Evolutionary conservation across 1,140 invertebrate species (phyloP), one percentile per base, ranked within the genome.

Genomic region (Cyclargus thomasi): DNA sequence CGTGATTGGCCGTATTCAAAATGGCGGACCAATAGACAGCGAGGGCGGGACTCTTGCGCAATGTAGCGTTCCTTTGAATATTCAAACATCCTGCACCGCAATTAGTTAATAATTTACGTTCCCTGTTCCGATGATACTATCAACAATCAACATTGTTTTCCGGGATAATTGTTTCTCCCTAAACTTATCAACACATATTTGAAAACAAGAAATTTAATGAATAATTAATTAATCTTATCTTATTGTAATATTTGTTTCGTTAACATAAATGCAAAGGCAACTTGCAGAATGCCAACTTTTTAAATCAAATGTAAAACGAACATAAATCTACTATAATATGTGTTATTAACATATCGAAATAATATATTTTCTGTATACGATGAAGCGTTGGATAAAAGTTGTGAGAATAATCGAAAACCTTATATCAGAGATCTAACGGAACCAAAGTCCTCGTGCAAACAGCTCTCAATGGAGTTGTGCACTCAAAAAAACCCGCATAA

Each of bases 21-120:
- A 76, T 74, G 80, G 74, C 72, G 70, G 74, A 70, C 87, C 87
- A 90, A 90, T 90, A 70, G 79, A 69, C 71, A 74, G 14, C 55
- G 73, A 75, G 83, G 85, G 86, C 83, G 87, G 76, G 72, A 79
- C 87, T 82, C 83, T 67, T 77, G 85, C 85, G 87, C 85, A 90
- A 64, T 69, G 73, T 80, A 78, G 68, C 72, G 70, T 75, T 74
- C 68, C 64, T 62, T 47, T 76, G 80, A 86, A 86, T 84, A 84
- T 86, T 83, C 80, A 81, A 70, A 59, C 55, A 59, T 59, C 55
- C 55, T 59, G 55, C 55, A 59, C 55, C 21, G 20, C 21, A 59
- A 59, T 59, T 59, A 59, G 55, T 59, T 59, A 21, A 59, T 20
- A 21, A 59, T 59, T 59, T 59, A 59, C 20, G 20, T 21, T 21